Base-by-base conservation (phyloP, 1,140 invertebrate genomes). In the Galleria mellonella region DNA sequence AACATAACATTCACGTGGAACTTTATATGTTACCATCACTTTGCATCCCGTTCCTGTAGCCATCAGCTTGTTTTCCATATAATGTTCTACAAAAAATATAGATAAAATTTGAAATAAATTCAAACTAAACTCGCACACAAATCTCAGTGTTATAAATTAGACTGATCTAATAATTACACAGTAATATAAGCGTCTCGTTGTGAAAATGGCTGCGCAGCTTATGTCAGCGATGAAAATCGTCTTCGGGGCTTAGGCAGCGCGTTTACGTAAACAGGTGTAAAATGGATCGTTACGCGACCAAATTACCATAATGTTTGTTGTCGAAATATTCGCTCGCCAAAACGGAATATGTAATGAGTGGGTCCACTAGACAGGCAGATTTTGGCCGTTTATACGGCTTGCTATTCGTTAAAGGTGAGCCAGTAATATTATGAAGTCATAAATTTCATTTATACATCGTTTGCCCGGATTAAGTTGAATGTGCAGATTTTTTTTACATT, bases 271-370 rank as follows among this genome's bases (percentile, higher is more conserved):
- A 77, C 69, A 74, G 71, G 74, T 74, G 74, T 71, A 71, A 72
- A 74, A 73, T 69, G 62, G 69, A 72, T 75, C 64, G 67, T 75
- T 72, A 73, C 64, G 64, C 58, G 52, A 56, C 51, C 32, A 47
- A 70, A 81, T 81, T 81, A 75, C 51, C 73, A 81, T 81, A 77
- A 81, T 81, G 72, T 81, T 75, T 70, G 69, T 71, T 70, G 66
- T 72, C 63, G 62, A 74, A 73, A 74, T 74, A 67, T 74, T 72
- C 60, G 62, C 69, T 60, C 60, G 39, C 41, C 49, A 51, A 66
- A 72, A 66, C 62, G 54, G 65, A 76, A 71, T 76, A 73, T 62
- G 62, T 72, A 73, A 73, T 72, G 69, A 68, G 68, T 36, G 44
- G 62, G 54, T 47, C 60, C 55, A 62, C 40, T 56, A 49, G 49